Conservation (phyloP, 2,797 vertebrate genomes). For the Sebastes steindachneri region DNA sequence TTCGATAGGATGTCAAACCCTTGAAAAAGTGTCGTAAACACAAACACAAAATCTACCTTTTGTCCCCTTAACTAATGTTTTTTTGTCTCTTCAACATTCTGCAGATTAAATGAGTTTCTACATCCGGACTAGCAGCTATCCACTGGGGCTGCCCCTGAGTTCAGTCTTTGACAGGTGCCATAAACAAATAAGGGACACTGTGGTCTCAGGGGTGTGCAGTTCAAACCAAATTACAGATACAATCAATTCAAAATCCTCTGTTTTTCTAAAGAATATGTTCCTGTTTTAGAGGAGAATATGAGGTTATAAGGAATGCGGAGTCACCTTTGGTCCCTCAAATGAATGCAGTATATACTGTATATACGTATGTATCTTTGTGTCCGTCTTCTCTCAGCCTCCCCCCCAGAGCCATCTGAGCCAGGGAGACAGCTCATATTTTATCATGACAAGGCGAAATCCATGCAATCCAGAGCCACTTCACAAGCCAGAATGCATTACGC, state of each 20-base stretch:
- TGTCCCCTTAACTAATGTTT: background rate
- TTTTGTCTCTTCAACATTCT: background rate
- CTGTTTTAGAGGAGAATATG: background rate
- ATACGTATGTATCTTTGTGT: background rate
- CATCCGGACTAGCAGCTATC: background rate
- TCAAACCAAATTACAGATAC: slow-evolving; percentile 7
- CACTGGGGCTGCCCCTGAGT: slow-evolving; percentile 22
- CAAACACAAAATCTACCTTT: background rate
- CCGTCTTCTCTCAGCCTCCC: background rate
- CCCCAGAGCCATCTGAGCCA: slow-evolving; percentile 7
- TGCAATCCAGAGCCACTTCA: slow-evolving; percentile 40
- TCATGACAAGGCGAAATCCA: slow-evolving; percentile 54
- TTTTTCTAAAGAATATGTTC: background rate
- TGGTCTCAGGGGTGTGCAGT: background rate
- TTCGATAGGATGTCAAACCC: background rate
- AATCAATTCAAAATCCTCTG: background rate
- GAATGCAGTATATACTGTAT: slow-evolving; percentile 1
- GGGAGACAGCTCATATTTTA: slow-evolving; percentile 63
- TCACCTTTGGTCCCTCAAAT: slow-evolving; percentile 10
- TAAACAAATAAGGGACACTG: slow-evolving; percentile 28
- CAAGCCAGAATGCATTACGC: slow-evolving; percentile 42
- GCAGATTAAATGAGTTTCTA: slow-evolving; percentile 1
- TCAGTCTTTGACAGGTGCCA: slow-evolving; percentile 32
- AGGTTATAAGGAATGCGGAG: background rate
- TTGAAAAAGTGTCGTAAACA: background rate